Base-by-base conservation (phyloP, 1,140 invertebrate species). In the Philopotamus ludificatus region DNA sequence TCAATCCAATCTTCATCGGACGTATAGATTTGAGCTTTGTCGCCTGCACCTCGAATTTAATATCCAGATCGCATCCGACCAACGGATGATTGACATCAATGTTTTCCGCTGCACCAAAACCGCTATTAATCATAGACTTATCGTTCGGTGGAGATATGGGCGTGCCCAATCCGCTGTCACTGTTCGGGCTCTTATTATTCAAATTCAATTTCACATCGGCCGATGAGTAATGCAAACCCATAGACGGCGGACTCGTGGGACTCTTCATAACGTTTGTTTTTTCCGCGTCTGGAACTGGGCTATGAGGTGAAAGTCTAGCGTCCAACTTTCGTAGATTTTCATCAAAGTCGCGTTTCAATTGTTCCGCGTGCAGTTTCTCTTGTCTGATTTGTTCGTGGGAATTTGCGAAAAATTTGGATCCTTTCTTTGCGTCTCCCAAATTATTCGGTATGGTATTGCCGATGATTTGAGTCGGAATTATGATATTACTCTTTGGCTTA, bases 311-410 rank as follows among this genome's bases (percentile, higher is more conserved):
- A 1, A 77, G 49, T 47, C 76, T 76, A 1, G 74, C 71, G 51
- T 80, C 77, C 3, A 76, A 69, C 28, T 73, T 75, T 42, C 74
- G 74, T 1, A 81, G 59, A 67, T 80, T 81, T 18, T 81, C 79
- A 58, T 80, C 78, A 47, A 81, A 81, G 63, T 80, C 74, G 10
- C 76, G 74, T 53, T 81, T 81, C 34, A 80, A 57, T 63, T 80
- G 76, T 61, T 77, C 73, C 21, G 79, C 79, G 59, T 79, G 78
- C 0, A 77, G 25, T 21, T 79, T 74, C 60, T 85, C 83, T 62
- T 85, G 83, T 4, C 81, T 75, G 34, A 87, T 86, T 60, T 87
- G 84, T 71, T 84, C 86, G 71, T 87, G 85, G 3, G 85, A 86
- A 65, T 79, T 85, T 0, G 84, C 83, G 51, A 88, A 87, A 65